Evolutionary conservation across 2,113 vertebrate species (phyloP).

Genomic region (Amblyopsis rosae): DNA sequence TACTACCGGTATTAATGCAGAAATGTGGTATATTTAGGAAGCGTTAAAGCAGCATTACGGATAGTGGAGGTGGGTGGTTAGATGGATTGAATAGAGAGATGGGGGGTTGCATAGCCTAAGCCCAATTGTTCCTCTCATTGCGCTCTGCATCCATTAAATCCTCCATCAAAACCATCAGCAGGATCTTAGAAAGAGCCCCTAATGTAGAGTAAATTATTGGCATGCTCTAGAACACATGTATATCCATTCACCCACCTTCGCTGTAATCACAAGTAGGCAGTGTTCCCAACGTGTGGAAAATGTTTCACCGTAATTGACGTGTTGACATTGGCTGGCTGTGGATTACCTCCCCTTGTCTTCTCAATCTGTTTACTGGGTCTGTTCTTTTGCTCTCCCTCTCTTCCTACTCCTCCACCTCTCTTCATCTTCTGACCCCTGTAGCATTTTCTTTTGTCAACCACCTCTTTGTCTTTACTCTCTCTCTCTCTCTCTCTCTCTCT

Average conservation of each 20-base stretch:
- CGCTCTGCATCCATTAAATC: slow-evolving; percentile 1
- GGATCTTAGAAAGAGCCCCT: neutral
- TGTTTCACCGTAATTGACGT: neutral
- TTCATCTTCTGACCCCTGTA: neutral
- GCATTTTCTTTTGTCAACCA: slow-evolving; percentile 4
- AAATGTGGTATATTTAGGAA: neutral
- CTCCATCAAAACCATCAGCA: neutral
- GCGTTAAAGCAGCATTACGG: neutral
- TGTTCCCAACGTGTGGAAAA: neutral
- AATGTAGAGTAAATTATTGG: slow-evolving; percentile 3
- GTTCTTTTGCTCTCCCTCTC: neutral
- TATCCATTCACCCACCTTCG: neutral
- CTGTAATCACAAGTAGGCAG: neutral
- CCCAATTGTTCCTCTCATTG: slow-evolving; percentile 3
- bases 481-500: slow-evolving; percentile 10
- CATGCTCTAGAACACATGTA: neutral
- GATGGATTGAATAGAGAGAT: neutral
- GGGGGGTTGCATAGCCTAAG: neutral
- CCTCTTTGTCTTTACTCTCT: neutral
- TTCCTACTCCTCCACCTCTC: slow-evolving; percentile 3
- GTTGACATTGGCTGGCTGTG: neutral
- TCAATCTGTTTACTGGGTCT: too few species aligned
- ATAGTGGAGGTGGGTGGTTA: neutral
- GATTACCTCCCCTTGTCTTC: neutral
- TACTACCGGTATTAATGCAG: neutral